These are phyloP conservation scores for Nomada hirtipes DNA, from an alignment of 2,888 invertebrate genomes.

Conservation along the genomic window DNA sequence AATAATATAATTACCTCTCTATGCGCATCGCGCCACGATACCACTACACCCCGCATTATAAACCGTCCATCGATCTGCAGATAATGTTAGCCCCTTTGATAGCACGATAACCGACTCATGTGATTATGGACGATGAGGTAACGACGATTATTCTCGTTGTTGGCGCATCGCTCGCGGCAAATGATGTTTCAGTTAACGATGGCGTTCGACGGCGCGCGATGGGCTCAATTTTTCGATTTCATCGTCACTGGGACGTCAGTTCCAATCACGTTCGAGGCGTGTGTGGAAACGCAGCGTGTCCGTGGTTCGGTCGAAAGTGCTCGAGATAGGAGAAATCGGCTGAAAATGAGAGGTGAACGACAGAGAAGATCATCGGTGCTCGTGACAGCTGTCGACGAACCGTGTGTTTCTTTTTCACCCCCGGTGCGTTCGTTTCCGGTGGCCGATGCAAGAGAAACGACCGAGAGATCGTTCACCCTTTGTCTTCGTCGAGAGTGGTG, in stretches of 20 bases:
- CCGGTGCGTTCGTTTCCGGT: slow-evolving; percentile 51
- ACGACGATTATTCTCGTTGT: slow-evolving; percentile 22
- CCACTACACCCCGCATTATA: too few relatives aligned
- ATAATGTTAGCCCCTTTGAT: slow-evolving; percentile 20
- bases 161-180: slow-evolving; percentile 9
- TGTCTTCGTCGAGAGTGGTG: slow-evolving; percentile 45
- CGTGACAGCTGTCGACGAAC: slow-evolving; percentile 69
- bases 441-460: slow-evolving; percentile 47
- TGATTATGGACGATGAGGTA: slow-evolving; percentile 3
- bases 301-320: slow-evolving; percentile 57
- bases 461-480: slow-evolving; percentile 41
- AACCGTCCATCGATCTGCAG: too few relatives aligned
- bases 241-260: slow-evolving; percentile 57
- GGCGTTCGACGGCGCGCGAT: slow-evolving; percentile 28
- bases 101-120: too few relatives aligned
- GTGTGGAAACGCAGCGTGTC: slow-evolving; percentile 52
- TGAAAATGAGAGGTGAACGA: slow-evolving; percentile 72
- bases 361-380: slow-evolving; percentile 67
- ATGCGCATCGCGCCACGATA: too few relatives aligned
- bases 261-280: slow-evolving; percentile 59
- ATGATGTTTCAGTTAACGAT: slow-evolving; percentile 47
- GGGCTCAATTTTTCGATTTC: slow-evolving; percentile 52
- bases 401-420: slow-evolving; percentile 56
- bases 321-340: slow-evolving; percentile 71
- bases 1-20: too few relatives aligned